phyloP scores from a whole-genome alignment of 2,113 vertebrate species.

The Apodemus sylvaticus region DNA sequence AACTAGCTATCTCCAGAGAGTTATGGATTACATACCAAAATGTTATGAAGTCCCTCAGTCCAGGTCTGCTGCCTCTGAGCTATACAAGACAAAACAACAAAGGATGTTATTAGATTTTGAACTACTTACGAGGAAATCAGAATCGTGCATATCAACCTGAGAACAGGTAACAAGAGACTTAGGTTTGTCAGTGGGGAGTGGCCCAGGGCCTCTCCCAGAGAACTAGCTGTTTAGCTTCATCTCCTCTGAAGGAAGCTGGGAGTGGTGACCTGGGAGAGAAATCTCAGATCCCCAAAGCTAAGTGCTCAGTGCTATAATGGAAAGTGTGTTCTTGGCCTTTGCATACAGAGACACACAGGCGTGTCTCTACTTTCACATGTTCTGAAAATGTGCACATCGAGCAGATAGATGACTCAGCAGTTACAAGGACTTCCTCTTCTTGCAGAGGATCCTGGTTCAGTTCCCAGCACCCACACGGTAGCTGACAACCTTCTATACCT shows the following conservation, averaged over 20 bases:
- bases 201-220: not conserved
- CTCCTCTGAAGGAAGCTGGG: not conserved
- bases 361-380: not conserved
- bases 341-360: not conserved
- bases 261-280: not conserved
- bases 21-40: constrained; percentile 74
- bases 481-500: not conserved
- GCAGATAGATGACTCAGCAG: not conserved
- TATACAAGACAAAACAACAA: constrained; percentile 70
- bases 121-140: constrained; percentile 78
- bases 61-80: constrained; percentile 53
- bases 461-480: not conserved
- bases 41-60: not conserved
- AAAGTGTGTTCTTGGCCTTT: not conserved
- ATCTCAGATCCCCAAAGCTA: not conserved
- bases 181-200: constrained; percentile 23
- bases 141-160: constrained; percentile 49
- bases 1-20: constrained; percentile 26
- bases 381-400: not conserved
- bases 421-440: not conserved
- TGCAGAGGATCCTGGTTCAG: not conserved
- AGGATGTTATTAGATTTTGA: constrained; percentile 66
- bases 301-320: not conserved
- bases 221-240: not conserved
- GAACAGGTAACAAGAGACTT: constrained; percentile 50